Percentiles rank a stretch among this genome's conserved stretches.
These are phyloP conservation scores for Zoanthus sansibaricus DNA, from an alignment of 92 coral and sea anemone species.

Conservation along the genomic window DNA sequence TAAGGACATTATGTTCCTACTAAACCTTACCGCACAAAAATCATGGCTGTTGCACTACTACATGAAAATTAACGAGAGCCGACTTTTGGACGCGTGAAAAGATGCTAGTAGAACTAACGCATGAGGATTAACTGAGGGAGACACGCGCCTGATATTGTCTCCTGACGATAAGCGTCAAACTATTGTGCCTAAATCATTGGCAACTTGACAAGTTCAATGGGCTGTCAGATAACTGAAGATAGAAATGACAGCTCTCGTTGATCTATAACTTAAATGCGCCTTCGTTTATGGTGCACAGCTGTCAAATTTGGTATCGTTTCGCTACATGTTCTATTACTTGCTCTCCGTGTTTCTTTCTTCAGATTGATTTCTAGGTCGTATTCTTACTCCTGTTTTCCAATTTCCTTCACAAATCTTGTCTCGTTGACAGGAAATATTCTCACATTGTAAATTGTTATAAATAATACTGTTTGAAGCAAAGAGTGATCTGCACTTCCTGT, in stretches of 20 bases:
- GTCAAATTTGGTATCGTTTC: not conserved
- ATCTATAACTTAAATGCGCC: slow-evolving; percentile 26
- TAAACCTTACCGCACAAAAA: slow-evolving; percentile 19
- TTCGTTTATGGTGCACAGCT: slow-evolving; percentile 13
- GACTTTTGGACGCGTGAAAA: slow-evolving; percentile 31
- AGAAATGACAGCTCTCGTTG: slow-evolving; percentile 28
- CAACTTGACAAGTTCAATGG: slow-evolving; percentile 38
- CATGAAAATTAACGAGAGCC: not conserved
- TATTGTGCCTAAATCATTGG: slow-evolving; percentile 34
- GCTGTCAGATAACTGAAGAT: slow-evolving; percentile 35
- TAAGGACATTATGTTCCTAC: not conserved
- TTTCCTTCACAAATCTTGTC: not conserved
- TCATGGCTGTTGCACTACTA: slow-evolving; percentile 1
- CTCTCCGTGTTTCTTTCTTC: too few species aligned
- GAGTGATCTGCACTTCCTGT: slow-evolving; percentile 30
- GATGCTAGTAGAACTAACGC: slow-evolving; percentile 21
- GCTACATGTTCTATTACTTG: not conserved
- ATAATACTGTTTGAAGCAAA: not conserved
- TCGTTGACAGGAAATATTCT: not conserved
- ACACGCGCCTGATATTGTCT: slow-evolving; percentile 46
- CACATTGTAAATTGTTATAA: not conserved
- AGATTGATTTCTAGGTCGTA: not conserved
- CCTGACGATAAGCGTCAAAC: slow-evolving; percentile 41
- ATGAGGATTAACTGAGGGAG: slow-evolving; percentile 32
- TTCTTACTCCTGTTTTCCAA: not conserved